Conservation (phyloP, 2,888 invertebrate species). For the Trachelus troglodyta region DNA sequence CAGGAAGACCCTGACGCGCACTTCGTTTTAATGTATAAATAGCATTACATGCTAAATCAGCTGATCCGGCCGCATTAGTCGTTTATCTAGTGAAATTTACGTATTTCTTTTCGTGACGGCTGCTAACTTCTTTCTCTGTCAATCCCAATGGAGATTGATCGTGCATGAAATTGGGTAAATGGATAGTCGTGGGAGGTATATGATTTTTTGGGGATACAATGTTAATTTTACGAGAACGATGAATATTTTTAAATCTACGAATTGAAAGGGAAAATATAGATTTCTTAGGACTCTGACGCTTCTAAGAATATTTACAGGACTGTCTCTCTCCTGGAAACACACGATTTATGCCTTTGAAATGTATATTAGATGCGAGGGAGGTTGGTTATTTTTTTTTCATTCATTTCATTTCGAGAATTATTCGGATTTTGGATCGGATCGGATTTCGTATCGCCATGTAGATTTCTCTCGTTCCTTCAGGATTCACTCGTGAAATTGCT, state of each 20-base stretch:
- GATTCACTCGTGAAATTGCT: neutral
- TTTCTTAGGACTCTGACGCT: neutral
- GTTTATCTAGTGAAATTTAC: neutral
- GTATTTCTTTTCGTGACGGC: neutral
- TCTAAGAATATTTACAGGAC: neutral
- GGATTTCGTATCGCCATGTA: neutral
- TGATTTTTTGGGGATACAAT: too few species aligned
- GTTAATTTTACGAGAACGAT: neutral
- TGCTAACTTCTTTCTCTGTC: neutral
- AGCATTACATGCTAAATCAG: neutral
- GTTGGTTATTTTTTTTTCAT: neutral
- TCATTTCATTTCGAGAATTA: neutral
- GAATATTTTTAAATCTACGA: neutral
- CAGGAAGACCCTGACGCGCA: neutral
- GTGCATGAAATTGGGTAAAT: neutral
- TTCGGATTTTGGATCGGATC: too few species aligned
- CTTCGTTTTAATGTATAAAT: neutral
- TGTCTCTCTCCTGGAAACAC: neutral
- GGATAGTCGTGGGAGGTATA: too few species aligned
- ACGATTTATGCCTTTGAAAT: neutral
- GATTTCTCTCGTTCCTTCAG: neutral
- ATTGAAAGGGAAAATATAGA: neutral
- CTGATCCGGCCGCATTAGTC: neutral
- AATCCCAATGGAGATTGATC: neutral
- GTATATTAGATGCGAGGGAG: neutral